Evolutionary conservation across 2,888 invertebrate species (phyloP).

Genomic region (Chrysolina haemoptera): DNA sequence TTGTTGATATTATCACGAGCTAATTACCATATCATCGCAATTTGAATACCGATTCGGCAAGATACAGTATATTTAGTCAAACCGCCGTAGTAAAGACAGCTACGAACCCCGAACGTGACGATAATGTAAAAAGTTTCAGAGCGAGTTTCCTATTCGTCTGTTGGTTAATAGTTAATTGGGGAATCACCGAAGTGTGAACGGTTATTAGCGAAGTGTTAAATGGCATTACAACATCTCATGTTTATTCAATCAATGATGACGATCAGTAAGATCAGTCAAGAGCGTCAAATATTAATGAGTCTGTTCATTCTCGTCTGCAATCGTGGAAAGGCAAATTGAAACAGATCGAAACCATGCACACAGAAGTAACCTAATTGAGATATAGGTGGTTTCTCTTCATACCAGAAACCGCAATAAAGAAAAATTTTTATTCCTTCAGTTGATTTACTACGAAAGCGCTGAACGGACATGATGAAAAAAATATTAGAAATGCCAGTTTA

Average conservation of each 20-base stretch:
- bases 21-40: conserved; percentile 16
- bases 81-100: background rate
- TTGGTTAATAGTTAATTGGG: conserved; percentile 43
- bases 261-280: background rate
- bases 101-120: conserved; percentile 19
- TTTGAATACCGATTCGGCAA: background rate
- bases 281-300: conserved; percentile 2
- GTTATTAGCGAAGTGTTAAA: conserved; percentile 23
- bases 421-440: no score
- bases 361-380: background rate
- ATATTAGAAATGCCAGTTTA: no score
- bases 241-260: conserved; percentile 11
- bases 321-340: background rate
- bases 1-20: conserved; percentile 7
- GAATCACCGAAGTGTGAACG: conserved; percentile 39
- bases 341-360: background rate
- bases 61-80: conserved; percentile 3
- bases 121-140: conserved; percentile 41
- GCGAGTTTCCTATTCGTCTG: conserved; percentile 34
- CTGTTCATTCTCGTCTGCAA: background rate
- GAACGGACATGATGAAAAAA: no score
- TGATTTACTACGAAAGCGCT: no score
- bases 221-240: conserved; percentile 13
- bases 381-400: background rate
- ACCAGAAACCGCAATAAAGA: no score